Percentiles rank a stretch among this genome's conserved stretches.
Conservation (phyloP, 2,888 invertebrate genomes). For the Diachrysia chrysitis region DNA sequence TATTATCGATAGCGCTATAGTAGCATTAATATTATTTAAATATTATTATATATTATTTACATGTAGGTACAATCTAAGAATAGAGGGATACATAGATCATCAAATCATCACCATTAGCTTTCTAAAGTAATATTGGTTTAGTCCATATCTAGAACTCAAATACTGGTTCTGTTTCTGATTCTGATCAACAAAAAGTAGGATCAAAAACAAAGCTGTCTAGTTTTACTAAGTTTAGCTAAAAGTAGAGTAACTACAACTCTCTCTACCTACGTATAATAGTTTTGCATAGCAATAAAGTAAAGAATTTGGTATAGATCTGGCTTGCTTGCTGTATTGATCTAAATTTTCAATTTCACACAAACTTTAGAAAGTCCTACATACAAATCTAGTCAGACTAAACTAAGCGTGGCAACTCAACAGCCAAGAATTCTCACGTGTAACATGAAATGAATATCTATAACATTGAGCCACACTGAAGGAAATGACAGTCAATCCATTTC, state of each 20-base stretch:
- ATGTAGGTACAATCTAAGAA: neutral
- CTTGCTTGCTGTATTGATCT: no score
- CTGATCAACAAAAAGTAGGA: neutral
- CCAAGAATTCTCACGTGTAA: neutral
- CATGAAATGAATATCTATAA: constrained; percentile 12
- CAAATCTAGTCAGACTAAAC: neutral
- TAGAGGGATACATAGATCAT: neutral
- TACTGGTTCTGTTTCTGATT: no score
- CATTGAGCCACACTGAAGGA: constrained; percentile 31
- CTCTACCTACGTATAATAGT: no score
- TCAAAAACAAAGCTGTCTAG: no score
- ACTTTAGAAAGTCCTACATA: neutral
- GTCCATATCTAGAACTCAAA: neutral
- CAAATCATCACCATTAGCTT: neutral
- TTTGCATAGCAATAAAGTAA: no score
- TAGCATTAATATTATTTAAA: neutral
- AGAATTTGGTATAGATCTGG: no score
- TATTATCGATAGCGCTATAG: constrained; percentile 21
- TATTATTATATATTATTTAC: neutral
- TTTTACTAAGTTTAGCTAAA: no score
- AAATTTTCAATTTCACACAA: no score
- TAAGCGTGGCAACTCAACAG: neutral
- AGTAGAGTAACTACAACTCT: no score
- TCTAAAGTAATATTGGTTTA: neutral
- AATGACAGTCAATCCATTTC: constrained; percentile 57